These are phyloP conservation scores for Uloborus diversus DNA, from an alignment of 1,140 invertebrate species.

Conservation along the genomic window DNA sequence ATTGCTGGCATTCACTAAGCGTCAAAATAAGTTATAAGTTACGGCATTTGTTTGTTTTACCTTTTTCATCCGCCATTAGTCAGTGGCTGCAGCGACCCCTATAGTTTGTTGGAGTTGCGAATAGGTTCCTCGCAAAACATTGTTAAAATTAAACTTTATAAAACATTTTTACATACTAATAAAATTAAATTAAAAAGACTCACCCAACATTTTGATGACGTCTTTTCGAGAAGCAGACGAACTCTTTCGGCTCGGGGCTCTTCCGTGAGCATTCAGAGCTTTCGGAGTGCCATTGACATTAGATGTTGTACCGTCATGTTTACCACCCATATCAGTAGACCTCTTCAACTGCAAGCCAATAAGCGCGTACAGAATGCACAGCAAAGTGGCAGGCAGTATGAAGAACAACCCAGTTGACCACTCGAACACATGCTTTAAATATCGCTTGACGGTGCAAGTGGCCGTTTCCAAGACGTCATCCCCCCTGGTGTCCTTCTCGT, in stretches of 20 bases:
- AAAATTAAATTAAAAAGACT: too few relatives aligned
- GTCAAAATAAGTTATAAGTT: too few relatives aligned
- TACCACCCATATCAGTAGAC: conserved; percentile 63
- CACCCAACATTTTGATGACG: conserved; percentile 76
- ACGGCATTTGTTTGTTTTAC: too few relatives aligned
- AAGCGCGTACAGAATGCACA: conserved; percentile 82
- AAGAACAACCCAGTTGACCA: conserved; percentile 86
- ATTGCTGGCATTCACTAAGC: too few relatives aligned
- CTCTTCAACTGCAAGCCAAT: conserved; percentile 80
- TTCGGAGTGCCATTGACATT: conserved; percentile 26
- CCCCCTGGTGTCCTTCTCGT: conserved; percentile 14
- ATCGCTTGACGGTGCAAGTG: conserved; percentile 26
- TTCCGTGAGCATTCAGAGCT: conserved; percentile 10
- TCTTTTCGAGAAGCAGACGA: conserved; percentile 57
- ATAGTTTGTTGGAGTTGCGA: too few relatives aligned
- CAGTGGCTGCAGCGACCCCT: too few relatives aligned
- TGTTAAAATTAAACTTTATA: too few relatives aligned
- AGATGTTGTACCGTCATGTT: not conserved
- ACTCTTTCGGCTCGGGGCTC: conserved; percentile 10
- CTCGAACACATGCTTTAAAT: conserved; percentile 75
- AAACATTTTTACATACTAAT: too few relatives aligned
- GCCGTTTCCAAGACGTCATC: conserved; percentile 58
- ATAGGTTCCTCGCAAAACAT: too few relatives aligned
- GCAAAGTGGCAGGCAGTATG: conserved; percentile 83
- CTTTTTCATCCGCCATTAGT: too few relatives aligned